Evolutionary conservation across 2,888 invertebrate genomes (phyloP), one percentile per base, ranked within the genome.

Genomic region (Diaphora mendica): DNA sequence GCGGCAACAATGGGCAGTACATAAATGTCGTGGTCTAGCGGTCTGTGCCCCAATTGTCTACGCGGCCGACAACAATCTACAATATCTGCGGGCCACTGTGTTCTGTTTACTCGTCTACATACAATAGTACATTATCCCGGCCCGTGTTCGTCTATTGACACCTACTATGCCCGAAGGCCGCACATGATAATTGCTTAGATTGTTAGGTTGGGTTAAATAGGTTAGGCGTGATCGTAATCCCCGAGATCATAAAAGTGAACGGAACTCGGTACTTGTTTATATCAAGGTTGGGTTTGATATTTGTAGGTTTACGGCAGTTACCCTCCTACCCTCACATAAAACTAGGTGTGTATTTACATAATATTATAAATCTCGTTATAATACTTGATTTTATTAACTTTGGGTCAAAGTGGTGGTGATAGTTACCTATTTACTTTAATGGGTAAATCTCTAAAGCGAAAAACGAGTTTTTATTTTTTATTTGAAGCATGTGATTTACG

Each of bases 171-270:
- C 68, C 80, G 77, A 75, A 80, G 80, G 80, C 80, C 81, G 79
- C 77, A 78, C 82, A 86, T 87, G 86, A 87, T 87, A 87, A 87
- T 87, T 87, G 86, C 86, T 77, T 75, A 69, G 82, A 80, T 82
- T 84, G 87, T 86, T 82, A 81, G 80, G 83, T 76, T 79, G 80
- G 82, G 81, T 79, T 82, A 77, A 82, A 82, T 83, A 79, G 78
- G 84, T 81, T 77, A 76, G 78, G 72, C 74, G 72, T 76, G 79
- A 83, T 81, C 83, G 84, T 86, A 86, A 87, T 85, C 85, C 85
- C 71, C 71, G 75, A 74, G 85, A 85, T 87, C 86, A 85, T 87
- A 88, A 86, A 87, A 85, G 85, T 85, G 75, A 81, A 79, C 78
- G 80, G 77, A 75, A 73, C 74, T 79, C 71, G 69, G 64, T 76